These are phyloP conservation scores for Drosophila littoralis DNA, from an alignment of 1,140 invertebrate species.

Conservation along the genomic window DNA sequence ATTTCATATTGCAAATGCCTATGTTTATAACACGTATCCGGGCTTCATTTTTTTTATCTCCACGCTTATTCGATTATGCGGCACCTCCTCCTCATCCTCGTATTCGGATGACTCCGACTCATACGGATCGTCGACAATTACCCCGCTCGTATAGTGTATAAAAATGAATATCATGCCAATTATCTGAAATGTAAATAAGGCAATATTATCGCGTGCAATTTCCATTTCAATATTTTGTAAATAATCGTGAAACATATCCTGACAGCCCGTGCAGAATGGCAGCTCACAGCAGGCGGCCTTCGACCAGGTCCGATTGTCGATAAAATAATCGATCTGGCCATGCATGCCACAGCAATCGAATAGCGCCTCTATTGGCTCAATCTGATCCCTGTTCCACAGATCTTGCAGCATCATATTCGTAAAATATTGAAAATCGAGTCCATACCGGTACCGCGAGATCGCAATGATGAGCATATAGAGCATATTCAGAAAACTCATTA, in stretches of 20 bases:
- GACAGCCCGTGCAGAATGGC: conserved; percentile 43
- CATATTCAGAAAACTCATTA: background rate
- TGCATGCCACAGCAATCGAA: conserved; percentile 54
- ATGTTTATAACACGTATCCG: background rate
- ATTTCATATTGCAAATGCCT: too few species aligned
- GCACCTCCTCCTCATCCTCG: background rate
- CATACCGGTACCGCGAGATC: conserved; percentile 21
- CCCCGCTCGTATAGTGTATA: background rate
- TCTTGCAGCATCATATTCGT: conserved; percentile 23
- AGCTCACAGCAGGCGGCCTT: conserved; percentile 43
- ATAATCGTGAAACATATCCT: conserved; percentile 1
- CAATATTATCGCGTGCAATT: conserved; percentile 59
- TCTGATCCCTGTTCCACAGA: conserved; percentile 21
- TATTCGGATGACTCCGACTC: conserved; percentile 3
- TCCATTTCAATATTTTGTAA: conserved; percentile 49
- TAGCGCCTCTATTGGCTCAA: conserved; percentile 26
- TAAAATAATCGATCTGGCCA: conserved; percentile 47
- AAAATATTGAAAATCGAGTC: conserved; percentile 6
- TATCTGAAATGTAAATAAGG: conserved; percentile 24
- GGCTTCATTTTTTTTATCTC: background rate
- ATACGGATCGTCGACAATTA: conserved; percentile 30
- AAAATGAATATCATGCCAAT: conserved; percentile 34
- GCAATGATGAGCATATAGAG: conserved; percentile 31
- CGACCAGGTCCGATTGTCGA: conserved; percentile 46
- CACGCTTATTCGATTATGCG: background rate